Evolutionary conservation across 2,113 vertebrate species (phyloP), one percentile per base, ranked within the genome.

Genomic region (Etheostoma spectabile): DNA sequence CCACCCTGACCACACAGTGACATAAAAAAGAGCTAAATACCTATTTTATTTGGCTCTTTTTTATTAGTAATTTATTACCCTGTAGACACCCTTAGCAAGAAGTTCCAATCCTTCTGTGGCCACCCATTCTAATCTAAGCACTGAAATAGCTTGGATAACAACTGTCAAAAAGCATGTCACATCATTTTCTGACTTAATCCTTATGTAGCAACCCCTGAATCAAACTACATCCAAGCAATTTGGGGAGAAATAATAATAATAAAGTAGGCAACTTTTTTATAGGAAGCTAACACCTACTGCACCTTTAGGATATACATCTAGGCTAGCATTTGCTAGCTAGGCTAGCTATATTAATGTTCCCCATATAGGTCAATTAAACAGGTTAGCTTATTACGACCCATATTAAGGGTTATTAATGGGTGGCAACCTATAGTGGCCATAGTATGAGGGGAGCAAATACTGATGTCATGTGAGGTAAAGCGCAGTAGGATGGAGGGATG

Each of bases 1-100:
- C 74, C 63, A 87, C 6, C 64, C 64, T 33, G 11, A 67, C 24
- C 18, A 51, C 46, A 67, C 48, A 56, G 45, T 24, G 55, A 84
- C 52, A 60, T 70, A n/a, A 57, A 61, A 65, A 67, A 48, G 30
- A 38, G 35, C 2, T 42, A 4, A 73, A 64, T 51, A 21, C 19
- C 49, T 68, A n/a, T 84, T 75, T 74, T 68, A 56, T 55, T 85
- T 88, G 82, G 82, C 55, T 15, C 6, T 42, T 86, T n/a, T 65
- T 42, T 24, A 46, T 72, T 24, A 11, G 19, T 46, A 67, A 30
- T 80, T 59, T 68, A 77, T 73, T 77, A 38, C 18, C 55, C 51
- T 38, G 5, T 16, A 53, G 55, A 15, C 62, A 21, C 42, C 0
- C 30, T 0, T 4, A 1, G 78, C 49, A 22, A 77, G 24, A 38